A percentile compares a stretch with the other conserved stretches of the same genome.
phyloP scores from a whole-genome alignment of 2,888 invertebrate species.

The Meiosimyza platycephala region DNA sequence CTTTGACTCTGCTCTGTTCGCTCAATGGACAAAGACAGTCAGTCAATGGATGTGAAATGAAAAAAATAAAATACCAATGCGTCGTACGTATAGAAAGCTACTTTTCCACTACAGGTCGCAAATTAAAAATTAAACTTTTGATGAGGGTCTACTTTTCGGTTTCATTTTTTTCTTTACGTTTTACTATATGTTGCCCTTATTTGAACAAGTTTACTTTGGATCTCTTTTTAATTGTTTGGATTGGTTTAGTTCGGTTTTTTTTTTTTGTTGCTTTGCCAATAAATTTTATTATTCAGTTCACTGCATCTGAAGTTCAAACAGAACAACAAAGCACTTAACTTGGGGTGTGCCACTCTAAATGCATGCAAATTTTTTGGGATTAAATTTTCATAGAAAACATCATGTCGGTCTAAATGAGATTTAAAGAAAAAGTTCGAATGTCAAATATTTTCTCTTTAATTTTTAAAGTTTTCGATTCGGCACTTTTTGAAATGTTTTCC shows the following conservation, averaged over 20 bases:
- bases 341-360: no score
- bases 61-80: constrained; percentile 7
- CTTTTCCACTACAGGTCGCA: background rate
- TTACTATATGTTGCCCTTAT: background rate
- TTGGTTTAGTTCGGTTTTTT: background rate
- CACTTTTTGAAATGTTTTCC: no score
- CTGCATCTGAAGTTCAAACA: no score
- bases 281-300: background rate
- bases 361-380: no score
- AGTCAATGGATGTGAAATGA: background rate
- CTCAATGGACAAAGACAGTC: background rate
- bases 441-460: no score
- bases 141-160: constrained; percentile 1
- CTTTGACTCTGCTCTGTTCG: no score
- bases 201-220: background rate
- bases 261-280: background rate
- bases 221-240: constrained; percentile 10
- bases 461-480: no score
- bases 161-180: background rate
- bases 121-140: constrained; percentile 11
- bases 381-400: no score
- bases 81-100: background rate
- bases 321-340: no score
- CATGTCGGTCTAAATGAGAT: no score
- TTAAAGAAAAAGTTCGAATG: no score